These are phyloP conservation scores for Ectropis crepuscularia DNA, from an alignment of 2,888 invertebrate species.

Conservation along the genomic window DNA sequence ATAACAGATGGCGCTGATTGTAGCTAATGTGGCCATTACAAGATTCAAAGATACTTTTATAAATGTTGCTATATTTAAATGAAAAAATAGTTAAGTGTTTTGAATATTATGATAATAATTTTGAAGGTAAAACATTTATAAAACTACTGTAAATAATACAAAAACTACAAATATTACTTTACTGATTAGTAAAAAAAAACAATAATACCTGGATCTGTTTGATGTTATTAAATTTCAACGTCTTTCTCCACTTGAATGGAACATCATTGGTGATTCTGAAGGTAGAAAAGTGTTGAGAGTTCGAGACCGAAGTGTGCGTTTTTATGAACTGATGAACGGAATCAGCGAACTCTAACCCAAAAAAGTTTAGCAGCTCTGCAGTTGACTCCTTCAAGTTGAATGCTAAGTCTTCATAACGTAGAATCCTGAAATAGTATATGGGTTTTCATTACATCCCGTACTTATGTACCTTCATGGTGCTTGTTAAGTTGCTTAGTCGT, in stretches of 20 bases:
- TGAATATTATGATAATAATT: too few species aligned
- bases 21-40: too few species aligned
- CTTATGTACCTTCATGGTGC: too few species aligned
- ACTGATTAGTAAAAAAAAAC: neutral
- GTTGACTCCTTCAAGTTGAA: neutral
- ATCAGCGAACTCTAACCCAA: neutral
- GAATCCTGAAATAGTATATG: neutral
- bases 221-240: neutral
- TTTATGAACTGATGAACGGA: neutral
- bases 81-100: too few species aligned
- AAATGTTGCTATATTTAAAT: too few species aligned
- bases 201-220: constrained; percentile 8
- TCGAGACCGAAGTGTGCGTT: constrained; percentile 1
- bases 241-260: constrained; percentile 11
- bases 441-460: neutral
- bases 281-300: constrained; percentile 1
- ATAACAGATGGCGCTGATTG: too few species aligned
- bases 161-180: too few species aligned
- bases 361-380: neutral
- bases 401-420: constrained; percentile 3
- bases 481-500: too few species aligned
- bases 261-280: constrained; percentile 3
- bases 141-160: too few species aligned
- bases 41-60: too few species aligned
- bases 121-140: too few species aligned